Evolutionary conservation across 2,888 invertebrate genomes (phyloP).

Genomic region (Microplitis manilae): DNA sequence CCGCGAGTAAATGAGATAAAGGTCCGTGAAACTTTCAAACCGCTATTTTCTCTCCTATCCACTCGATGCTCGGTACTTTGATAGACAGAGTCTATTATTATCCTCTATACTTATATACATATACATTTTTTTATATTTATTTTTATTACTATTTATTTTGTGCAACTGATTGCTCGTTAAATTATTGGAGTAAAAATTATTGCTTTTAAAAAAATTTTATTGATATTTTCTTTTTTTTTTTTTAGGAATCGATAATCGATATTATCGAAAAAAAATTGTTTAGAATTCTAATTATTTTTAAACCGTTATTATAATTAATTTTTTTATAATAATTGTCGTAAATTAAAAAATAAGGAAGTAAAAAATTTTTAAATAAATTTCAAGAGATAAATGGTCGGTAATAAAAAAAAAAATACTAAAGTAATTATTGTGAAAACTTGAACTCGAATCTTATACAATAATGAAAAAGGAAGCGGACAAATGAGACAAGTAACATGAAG

Average conservation of each 20-base stretch:
- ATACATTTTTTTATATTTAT: not conserved
- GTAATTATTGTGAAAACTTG: not conserved
- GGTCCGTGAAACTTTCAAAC: not conserved
- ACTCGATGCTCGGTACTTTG: not conserved
- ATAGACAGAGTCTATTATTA: not conserved
- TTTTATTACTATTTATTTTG: constrained; percentile 8
- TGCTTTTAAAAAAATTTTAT: not conserved
- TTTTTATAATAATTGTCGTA: not conserved
- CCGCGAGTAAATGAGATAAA: constrained; percentile 10
- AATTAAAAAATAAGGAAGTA: not conserved
- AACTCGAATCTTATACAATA: not conserved
- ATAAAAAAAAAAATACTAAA: not conserved
- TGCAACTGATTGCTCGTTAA: not conserved
- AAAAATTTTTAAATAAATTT: not conserved
- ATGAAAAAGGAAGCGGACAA: not conserved
- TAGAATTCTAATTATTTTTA: not conserved
- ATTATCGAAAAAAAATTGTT: not conserved
- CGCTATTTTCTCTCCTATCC: not conserved
- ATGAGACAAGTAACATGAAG: not conserved
- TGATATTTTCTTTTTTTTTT: not conserved
- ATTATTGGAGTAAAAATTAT: not conserved
- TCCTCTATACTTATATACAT: not conserved
- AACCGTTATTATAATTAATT: not conserved
- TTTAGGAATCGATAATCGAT: not conserved
- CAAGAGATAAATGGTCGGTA: too few species aligned